Conservation (phyloP, 2,797 vertebrate species). For the Pangasius larnaudii region DNA sequence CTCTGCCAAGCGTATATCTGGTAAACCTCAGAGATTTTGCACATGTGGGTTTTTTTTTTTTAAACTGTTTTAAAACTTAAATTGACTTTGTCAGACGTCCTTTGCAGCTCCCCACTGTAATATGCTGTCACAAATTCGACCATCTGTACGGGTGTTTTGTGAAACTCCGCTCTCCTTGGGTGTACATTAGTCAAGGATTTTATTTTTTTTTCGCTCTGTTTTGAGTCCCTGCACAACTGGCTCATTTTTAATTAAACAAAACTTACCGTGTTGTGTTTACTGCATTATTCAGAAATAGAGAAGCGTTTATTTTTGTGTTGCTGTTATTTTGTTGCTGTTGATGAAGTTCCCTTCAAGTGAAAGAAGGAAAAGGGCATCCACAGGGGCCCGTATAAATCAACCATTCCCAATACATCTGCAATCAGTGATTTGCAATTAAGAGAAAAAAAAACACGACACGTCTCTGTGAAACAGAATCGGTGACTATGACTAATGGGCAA, state of each 20-base stretch:
- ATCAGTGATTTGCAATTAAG: conserved; percentile 12
- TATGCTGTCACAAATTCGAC: conserved; percentile 63
- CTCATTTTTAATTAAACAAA: conserved; percentile 47
- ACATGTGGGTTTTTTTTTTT: conserved; percentile 47
- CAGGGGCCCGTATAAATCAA: neutral
- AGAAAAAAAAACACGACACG: neutral
- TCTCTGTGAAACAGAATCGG: neutral
- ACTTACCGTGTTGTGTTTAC: conserved; percentile 22
- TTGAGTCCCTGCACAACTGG: conserved; percentile 56
- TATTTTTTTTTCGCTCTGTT: conserved; percentile 2
- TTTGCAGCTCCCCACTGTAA: conserved; percentile 54
- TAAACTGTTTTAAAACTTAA: conserved; percentile 66
- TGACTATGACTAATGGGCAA: conserved; percentile 1
- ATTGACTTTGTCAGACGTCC: conserved; percentile 66
- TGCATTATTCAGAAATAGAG: neutral
- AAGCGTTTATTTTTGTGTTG: neutral
- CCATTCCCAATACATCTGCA: neutral
- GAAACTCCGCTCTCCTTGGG: conserved; percentile 60
- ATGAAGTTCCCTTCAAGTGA: neutral
- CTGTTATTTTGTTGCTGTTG: neutral
- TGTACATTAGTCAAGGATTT: conserved; percentile 51
- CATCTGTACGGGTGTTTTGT: conserved; percentile 61
- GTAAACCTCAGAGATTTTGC: conserved; percentile 60
- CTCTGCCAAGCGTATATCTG: conserved; percentile 58
- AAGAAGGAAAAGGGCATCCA: neutral